Evolutionary conservation across 1,140 invertebrate genomes (phyloP).

Genomic region (Muscidifurax raptorellus): DNA sequence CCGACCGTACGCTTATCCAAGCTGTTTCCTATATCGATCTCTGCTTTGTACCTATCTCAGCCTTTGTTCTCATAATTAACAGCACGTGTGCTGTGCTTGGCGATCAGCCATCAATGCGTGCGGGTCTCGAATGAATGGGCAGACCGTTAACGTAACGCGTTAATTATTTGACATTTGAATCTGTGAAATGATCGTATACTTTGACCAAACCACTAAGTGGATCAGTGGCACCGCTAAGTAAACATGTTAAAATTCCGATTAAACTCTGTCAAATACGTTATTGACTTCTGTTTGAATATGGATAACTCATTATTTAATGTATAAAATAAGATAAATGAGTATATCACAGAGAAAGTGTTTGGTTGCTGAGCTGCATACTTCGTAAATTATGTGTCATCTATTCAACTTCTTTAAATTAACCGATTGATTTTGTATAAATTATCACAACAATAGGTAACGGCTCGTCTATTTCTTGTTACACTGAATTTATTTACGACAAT

Average conservation of each 20-base stretch:
- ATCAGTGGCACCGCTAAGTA: not conserved
- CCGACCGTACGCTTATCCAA: slow-evolving; percentile 43
- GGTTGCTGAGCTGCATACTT: no score
- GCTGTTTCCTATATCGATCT: slow-evolving; percentile 54
- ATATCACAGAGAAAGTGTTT: no score
- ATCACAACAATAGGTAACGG: no score
- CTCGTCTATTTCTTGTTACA: no score
- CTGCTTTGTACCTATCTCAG: slow-evolving; percentile 36
- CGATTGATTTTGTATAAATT: no score
- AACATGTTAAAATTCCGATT: not conserved
- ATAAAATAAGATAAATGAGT: no score
- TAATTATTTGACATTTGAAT: slow-evolving; percentile 40
- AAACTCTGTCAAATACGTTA: not conserved
- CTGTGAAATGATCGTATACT: not conserved
- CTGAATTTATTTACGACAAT: no score
- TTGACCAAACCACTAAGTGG: not conserved
- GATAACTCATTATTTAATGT: not conserved
- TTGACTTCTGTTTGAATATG: no score
- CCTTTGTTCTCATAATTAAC: slow-evolving; percentile 62
- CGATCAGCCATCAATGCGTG: not conserved
- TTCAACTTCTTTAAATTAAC: no score
- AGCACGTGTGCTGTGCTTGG: slow-evolving; percentile 38
- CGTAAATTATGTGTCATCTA: no score
- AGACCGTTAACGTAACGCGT: slow-evolving; percentile 34
- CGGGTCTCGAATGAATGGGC: slow-evolving; percentile 28